A percentile compares a stretch with the other conserved stretches of the same genome.
These are phyloP conservation scores for Ormyrus pomaceus DNA, from an alignment of 2,888 invertebrate genomes.

Conservation along the genomic window DNA sequence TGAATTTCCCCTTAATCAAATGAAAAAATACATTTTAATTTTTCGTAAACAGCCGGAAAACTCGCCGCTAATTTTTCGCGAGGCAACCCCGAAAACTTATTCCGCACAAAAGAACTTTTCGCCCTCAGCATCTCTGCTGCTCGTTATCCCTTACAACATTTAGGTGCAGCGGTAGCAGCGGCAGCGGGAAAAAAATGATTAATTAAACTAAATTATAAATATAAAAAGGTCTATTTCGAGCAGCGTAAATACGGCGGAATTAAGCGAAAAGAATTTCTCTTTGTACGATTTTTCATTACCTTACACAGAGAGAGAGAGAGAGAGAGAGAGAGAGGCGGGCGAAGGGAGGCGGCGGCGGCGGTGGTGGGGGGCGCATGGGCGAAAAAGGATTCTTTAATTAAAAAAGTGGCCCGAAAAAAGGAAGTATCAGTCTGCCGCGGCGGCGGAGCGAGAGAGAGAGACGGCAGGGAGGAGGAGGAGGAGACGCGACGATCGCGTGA, in stretches of 20 bases:
- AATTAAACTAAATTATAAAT: neutral
- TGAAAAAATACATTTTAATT: no score
- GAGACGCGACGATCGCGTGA: slow-evolving; percentile 52
- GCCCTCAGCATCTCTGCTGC: no score
- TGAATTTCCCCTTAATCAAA: no score
- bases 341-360: neutral
- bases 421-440: slow-evolving; percentile 28
- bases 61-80: no score
- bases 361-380: neutral
- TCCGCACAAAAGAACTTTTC: no score
- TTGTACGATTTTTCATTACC: slow-evolving; percentile 51
- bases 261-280: slow-evolving; percentile 11
- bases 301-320: slow-evolving; percentile 10
- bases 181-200: neutral
- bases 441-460: neutral
- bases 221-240: neutral
- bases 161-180: no score
- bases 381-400: slow-evolving; percentile 55
- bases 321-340: neutral
- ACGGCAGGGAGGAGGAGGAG: neutral
- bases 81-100: no score
- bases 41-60: no score
- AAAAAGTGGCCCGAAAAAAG: slow-evolving; percentile 51
- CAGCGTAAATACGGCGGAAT: neutral
- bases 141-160: no score